Base-by-base conservation (phyloP, 2,113 vertebrate species). In the Microcebus lehilahytsara region DNA sequence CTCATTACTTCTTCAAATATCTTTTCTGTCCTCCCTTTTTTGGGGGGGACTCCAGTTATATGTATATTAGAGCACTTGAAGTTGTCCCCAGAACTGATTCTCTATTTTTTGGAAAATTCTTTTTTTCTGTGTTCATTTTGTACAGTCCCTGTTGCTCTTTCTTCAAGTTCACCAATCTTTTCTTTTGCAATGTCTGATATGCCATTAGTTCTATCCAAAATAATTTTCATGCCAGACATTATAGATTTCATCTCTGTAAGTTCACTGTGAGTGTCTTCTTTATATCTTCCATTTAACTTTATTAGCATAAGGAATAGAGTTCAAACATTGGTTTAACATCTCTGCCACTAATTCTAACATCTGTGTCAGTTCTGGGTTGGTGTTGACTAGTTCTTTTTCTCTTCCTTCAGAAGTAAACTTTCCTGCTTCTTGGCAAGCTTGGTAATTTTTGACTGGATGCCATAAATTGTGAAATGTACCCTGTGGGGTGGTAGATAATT, bases 111-210 rank as follows among this genome's bases (percentile, higher is more conserved):
- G 2, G 56, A 80, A 78, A 74, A 58, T 53, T 20, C 12, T 69
- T 56, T 56, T 60, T 60, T 62, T 37, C n/a, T 67, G 30, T 64
- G 34, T n/a, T 96, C 40, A 60, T 67, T 85, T 86, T 81, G 13
- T 30, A 49, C 89, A 53, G 34, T 80, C 89, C 30, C 25, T n/a
- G 67, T 37, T 84, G 37, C 34, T 67, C 6, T 37, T 25, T 84
- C 83, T 96, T 94, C 32, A 71, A 91, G 72, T 60, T 86, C 85
- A 40, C 17, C 34, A n/a, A 71, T n/a, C 34, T 79, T 93, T 90
- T 85, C 58, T 80, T 94, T 58, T 77, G 58, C 12, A 62, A 25
- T 71, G 46, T 71, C 75, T 67, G 64, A 49, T 25, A 51, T 4
- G 20, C 34, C 17, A 69, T 75, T 49, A 75, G n/a, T 66, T 71